Conservation (phyloP, 2,888 invertebrate genomes). For the Osedax frankpressi region DNA sequence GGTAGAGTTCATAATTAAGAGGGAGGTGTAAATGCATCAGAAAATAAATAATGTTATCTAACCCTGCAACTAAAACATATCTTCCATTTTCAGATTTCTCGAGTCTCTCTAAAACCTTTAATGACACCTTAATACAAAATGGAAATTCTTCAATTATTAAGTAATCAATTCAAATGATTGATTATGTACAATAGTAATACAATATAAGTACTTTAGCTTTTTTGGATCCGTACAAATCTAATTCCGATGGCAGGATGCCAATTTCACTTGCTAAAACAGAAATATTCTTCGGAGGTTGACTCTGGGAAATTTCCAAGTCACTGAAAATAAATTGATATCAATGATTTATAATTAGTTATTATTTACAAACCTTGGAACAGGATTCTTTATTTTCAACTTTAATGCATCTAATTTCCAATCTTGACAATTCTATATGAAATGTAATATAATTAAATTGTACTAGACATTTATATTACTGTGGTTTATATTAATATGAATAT, state of each 20-base stretch:
- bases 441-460: too few species aligned
- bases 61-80: conserved; percentile 90
- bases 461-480: too few species aligned
- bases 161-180: too few species aligned
- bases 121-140: too few species aligned
- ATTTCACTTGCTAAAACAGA: conserved; percentile 66
- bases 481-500: too few species aligned
- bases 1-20: too few species aligned
- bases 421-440: not conserved
- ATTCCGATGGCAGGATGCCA: conserved; percentile 65
- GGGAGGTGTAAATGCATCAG: too few species aligned
- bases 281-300: conserved; percentile 76
- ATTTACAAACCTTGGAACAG: not conserved
- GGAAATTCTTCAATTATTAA: too few species aligned
- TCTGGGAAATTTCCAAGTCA: conserved; percentile 77
- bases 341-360: too few species aligned
- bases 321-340: conserved; percentile 32
- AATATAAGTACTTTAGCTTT: conserved; percentile 70
- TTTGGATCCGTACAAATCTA: conserved; percentile 76
- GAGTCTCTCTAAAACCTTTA: conserved; percentile 66
- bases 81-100: conserved; percentile 61
- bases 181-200: too few species aligned
- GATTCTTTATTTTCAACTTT: not conserved
- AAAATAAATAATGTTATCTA: too few species aligned
- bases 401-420: not conserved